A percentile compares a stretch with the other conserved stretches of the same genome.
Conservation (phyloP, 1,140 invertebrate genomes). For the Neuroterus valhalla region DNA sequence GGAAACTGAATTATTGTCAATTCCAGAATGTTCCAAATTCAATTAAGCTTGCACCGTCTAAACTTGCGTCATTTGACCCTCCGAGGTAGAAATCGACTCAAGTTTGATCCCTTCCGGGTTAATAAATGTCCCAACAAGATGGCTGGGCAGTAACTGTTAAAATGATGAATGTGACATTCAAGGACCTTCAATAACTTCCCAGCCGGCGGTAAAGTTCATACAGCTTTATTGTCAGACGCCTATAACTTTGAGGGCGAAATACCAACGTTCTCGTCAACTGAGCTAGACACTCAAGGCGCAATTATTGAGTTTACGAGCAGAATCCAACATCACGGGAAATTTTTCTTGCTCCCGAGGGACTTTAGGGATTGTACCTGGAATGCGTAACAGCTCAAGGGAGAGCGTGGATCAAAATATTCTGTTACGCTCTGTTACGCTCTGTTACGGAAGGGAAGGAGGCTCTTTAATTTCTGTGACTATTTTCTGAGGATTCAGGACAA, state of each 20-base stretch:
- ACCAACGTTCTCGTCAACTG: background rate
- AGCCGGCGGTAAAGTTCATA: background rate
- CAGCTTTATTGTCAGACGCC: slow-evolving; percentile 14
- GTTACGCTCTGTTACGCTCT: too few relatives aligned
- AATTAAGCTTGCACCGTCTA: too few relatives aligned
- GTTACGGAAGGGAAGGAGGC: too few relatives aligned
- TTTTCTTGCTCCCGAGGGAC: background rate
- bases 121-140: slow-evolving; percentile 3
- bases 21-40: too few relatives aligned
- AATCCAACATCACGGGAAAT: background rate
- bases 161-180: slow-evolving; percentile 22
- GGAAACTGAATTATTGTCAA: too few relatives aligned
- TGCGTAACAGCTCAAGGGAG: too few relatives aligned
- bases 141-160: background rate
- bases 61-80: too few relatives aligned
- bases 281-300: background rate
- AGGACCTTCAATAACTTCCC: slow-evolving; percentile 12
- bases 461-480: too few relatives aligned
- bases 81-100: too few relatives aligned
- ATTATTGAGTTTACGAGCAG: slow-evolving; percentile 1
- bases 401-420: too few relatives aligned
- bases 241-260: slow-evolving; percentile 7
- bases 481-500: too few relatives aligned
- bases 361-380: too few relatives aligned
- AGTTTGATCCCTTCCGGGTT: background rate